A percentile compares a stretch with the other conserved stretches of the same genome.
These are phyloP conservation scores for Orchestia grillus DNA, from an alignment of 1,140 invertebrate species.

Conservation along the genomic window DNA sequence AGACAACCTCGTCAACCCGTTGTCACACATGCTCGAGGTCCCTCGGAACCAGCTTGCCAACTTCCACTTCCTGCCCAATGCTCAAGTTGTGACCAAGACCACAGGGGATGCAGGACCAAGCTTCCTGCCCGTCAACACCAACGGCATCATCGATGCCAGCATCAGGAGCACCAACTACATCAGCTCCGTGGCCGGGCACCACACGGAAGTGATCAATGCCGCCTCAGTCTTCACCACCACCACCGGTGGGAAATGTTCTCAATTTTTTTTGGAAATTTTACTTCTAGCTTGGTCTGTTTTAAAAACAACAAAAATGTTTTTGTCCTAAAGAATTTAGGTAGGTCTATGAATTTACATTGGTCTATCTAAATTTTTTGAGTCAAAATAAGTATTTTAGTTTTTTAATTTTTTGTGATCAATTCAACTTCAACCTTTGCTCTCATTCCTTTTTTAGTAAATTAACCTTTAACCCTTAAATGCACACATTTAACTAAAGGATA, in stretches of 20 bases:
- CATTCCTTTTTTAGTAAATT: too few species aligned
- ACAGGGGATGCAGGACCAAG: slow-evolving; percentile 11
- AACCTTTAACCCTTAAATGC: too few species aligned
- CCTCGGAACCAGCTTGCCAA: slow-evolving; percentile 27
- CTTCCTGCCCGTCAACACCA: slow-evolving; percentile 40
- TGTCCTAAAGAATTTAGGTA: too few species aligned
- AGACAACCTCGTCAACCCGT: background rate
- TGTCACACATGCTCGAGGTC: slow-evolving; percentile 43
- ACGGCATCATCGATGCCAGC: slow-evolving; percentile 48
- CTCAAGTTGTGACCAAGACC: slow-evolving; percentile 24
- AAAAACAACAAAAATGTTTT: too few species aligned
- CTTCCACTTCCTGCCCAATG: slow-evolving; percentile 38
- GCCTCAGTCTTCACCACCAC: background rate
- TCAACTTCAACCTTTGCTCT: too few species aligned
- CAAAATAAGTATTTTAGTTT: too few species aligned
- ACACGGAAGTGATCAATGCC: slow-evolving; percentile 17
- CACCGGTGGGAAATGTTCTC: background rate
- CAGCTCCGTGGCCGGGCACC: background rate
- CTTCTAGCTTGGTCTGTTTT: background rate
- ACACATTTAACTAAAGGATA: too few species aligned
- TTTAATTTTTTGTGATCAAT: too few species aligned
- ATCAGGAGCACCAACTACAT: slow-evolving; percentile 26
- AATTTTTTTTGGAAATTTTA: background rate
- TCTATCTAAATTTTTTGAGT: too few species aligned
- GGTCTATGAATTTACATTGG: too few species aligned